Base-by-base conservation (phyloP, 2,797 vertebrate genomes). In the Poecile montanus region DNA sequence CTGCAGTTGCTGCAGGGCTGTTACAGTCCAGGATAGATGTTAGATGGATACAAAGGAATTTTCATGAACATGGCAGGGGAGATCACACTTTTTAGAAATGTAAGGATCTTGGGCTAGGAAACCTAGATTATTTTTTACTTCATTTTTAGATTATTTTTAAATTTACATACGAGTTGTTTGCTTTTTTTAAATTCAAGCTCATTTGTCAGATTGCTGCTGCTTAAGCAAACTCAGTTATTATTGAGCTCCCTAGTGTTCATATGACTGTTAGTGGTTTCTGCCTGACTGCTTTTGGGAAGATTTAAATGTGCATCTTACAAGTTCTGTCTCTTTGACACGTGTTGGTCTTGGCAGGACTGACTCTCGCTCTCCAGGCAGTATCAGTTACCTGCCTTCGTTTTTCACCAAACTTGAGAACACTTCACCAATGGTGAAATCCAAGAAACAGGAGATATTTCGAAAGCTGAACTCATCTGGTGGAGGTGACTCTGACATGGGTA, bases 401-500 rank as follows among this genome's bases (percentile, higher is more conserved):
- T 99, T 99, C 97, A 99, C 99, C 97, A 99, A 99, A 96, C 98
- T 99, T 91, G 99, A 99, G 97, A 99, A 97, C 97, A 99, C 99
- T 57, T 99, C 99, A 16, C 99, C 98, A 42, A 99, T 99, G 99
- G 99, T 99, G 92, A 98, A 99, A 97, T 99, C 98, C 96, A 99
- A 99, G 98, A 99, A 99, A 98, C 99, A 99, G 98, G 99, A 99
- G 98, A 99, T 99, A 98, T 99, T 99, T 98, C 99, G 99, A 98
- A 99, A 99, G 98, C 98, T 99, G 98, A 99, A 99, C 98, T 99
- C 99, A 83, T 99, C 99, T 98, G 98, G 99, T 98, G 99, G 98
- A 95, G 97, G 99, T 97, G 99, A 99, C 98, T 98, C 99, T 98
- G 99, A 99, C 95, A 98, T 99, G 98, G 99, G 99, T 99, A 99